Evolutionary conservation across 1,140 invertebrate genomes (phyloP).

Genomic region (Achroia grisella): DNA sequence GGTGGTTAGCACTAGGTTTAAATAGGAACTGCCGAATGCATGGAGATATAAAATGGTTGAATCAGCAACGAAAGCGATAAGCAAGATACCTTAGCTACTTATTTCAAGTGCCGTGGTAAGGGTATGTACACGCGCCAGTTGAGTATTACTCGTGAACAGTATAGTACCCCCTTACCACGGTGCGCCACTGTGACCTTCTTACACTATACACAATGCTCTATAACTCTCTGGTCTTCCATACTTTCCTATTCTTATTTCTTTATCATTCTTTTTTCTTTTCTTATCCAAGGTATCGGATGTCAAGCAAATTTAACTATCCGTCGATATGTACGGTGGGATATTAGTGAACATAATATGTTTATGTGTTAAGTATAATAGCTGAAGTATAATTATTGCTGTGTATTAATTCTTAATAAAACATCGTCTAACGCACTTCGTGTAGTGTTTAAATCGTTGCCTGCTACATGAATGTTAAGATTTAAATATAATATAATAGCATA

Average conservation of each 20-base stretch:
- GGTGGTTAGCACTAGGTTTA: neutral
- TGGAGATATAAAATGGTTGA: neutral
- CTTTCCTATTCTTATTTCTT: conserved; percentile 22
- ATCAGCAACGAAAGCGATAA: neutral
- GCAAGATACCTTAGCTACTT: conserved; percentile 4
- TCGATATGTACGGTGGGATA: conserved; percentile 27
- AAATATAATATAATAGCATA: conserved; percentile 25
- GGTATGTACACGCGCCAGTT: neutral
- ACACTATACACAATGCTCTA: conserved; percentile 31
- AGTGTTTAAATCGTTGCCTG: conserved; percentile 49
- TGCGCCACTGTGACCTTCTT: conserved; percentile 1
- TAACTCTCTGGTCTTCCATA: conserved; percentile 37
- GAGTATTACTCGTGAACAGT: neutral
- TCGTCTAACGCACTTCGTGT: conserved; percentile 50
- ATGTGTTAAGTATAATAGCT: conserved; percentile 34
- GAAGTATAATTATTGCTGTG: conserved; percentile 2
- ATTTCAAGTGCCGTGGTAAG: conserved; percentile 4
- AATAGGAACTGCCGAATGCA: conserved; percentile 4
- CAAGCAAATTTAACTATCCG: conserved; percentile 69
- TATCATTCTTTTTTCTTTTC: conserved; percentile 13
- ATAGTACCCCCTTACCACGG: neutral
- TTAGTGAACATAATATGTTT: conserved; percentile 31
- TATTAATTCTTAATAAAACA: conserved; percentile 19
- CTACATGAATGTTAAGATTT: conserved; percentile 45
- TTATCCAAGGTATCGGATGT: conserved; percentile 20